phyloP scores from a whole-genome alignment of 2,888 invertebrate genomes.

The Ectobius pallidus region DNA sequence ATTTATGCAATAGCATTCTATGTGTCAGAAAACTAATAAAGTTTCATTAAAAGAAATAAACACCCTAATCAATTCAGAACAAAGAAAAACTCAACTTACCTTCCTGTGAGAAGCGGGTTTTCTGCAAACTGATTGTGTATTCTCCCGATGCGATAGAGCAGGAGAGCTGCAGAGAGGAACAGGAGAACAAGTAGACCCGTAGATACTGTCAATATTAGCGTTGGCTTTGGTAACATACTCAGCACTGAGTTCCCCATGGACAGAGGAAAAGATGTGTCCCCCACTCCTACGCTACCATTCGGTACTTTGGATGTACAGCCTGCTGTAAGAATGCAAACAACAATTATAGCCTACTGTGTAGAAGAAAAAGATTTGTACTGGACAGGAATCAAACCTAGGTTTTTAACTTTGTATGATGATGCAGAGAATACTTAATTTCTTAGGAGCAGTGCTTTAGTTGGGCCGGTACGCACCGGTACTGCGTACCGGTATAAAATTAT shows the following conservation, averaged over 20 bases:
- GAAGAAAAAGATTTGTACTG: too few relatives aligned
- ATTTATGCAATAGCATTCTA: too few relatives aligned
- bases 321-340: not conserved
- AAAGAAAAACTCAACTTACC: slow-evolving; percentile 42
- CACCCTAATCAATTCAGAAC: too few relatives aligned
- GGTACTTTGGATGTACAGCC: slow-evolving; percentile 21
- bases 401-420: too few relatives aligned
- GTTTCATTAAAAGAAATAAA: too few relatives aligned
- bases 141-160: slow-evolving; percentile 63
- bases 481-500: too few relatives aligned
- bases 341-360: too few relatives aligned
- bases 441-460: too few relatives aligned
- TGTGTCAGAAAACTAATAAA: too few relatives aligned
- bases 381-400: too few relatives aligned
- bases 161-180: slow-evolving; percentile 62
- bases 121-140: slow-evolving; percentile 50
- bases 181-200: slow-evolving; percentile 62
- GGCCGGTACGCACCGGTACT: too few relatives aligned
- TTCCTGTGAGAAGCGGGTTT: slow-evolving; percentile 51
- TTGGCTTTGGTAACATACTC: slow-evolving; percentile 57
- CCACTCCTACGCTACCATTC: slow-evolving; percentile 8
- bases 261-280: not conserved
- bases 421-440: too few relatives aligned
- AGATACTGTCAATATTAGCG: slow-evolving; percentile 60
- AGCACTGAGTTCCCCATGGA: not conserved